Percentiles rank a stretch among this genome's conserved stretches.
Evolutionary conservation across 30 jellyfish, hydroid and myxozoan genomes (phyloP).

Genomic region (Aurelia sp.): DNA sequence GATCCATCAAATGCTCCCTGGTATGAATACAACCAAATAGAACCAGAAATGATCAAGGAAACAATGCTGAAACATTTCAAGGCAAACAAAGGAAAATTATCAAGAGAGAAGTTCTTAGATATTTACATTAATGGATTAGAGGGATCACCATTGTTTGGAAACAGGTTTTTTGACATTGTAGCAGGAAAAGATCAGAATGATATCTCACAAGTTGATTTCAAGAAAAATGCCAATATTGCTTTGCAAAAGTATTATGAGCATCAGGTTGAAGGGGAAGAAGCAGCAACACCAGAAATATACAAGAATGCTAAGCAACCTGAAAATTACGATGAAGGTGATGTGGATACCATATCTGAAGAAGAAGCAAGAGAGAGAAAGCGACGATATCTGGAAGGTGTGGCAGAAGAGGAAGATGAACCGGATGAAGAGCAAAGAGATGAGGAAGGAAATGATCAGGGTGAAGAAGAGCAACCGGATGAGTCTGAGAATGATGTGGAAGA

Average conservation of each 20-base stretch:
- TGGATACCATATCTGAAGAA: constrained; percentile 14
- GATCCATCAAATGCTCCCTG: constrained; percentile 73
- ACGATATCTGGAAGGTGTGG: constrained; percentile 7
- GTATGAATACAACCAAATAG: constrained; percentile 52
- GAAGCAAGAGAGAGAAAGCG: constrained; percentile 32
- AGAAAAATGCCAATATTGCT: constrained; percentile 23
- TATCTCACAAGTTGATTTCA: constrained; percentile 14
- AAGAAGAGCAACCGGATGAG: background rate
- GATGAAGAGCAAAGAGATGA: constrained; percentile 23
- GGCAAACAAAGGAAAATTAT: constrained; percentile 33
- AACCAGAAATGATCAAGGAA: constrained; percentile 26
- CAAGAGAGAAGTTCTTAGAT: constrained; percentile 50
- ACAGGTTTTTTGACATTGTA: constrained; percentile 53
- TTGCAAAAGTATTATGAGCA: constrained; percentile 33
- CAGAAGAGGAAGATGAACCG: constrained; percentile 28
- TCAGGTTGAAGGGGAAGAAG: constrained; percentile 64
- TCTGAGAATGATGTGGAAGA: too few relatives aligned
- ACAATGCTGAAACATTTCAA: constrained; percentile 15
- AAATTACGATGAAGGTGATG: constrained; percentile 65
- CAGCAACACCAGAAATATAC: constrained; percentile 57
- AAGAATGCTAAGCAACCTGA: constrained; percentile 30
- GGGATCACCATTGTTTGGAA: constrained; percentile 69
- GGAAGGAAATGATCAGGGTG: constrained; percentile 27
- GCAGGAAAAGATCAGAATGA: constrained; percentile 57
- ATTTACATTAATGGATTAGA: constrained; percentile 45